Evolutionary conservation across 2,888 invertebrate species (phyloP).

Genomic region (Pachliopta kotzebuea): DNA sequence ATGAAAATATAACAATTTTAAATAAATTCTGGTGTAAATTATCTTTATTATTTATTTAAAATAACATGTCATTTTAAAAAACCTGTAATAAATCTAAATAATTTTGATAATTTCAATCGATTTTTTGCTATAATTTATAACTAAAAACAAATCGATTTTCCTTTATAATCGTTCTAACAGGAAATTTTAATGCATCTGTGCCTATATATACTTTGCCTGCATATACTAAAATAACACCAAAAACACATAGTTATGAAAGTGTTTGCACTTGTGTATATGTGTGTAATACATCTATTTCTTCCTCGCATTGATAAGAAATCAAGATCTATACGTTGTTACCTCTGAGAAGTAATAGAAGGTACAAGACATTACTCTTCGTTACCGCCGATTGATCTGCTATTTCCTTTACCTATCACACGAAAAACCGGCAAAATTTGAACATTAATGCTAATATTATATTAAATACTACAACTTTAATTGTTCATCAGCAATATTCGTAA

Average conservation of each 20-base stretch:
- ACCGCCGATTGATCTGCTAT: background rate
- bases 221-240: background rate
- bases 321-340: background rate
- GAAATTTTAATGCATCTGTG: no score
- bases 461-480: background rate
- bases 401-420: background rate
- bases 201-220: no score
- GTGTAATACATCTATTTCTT: background rate
- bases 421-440: background rate
- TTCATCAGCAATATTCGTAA: background rate
- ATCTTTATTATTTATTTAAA: no score
- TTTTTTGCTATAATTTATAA: no score
- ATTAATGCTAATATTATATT: background rate
- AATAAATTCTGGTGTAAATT: no score
- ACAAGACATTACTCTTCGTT: background rate
- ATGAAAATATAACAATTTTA: no score
- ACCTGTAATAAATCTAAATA: no score
- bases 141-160: no score
- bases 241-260: background rate
- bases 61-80: no score
- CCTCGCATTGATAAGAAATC: background rate
- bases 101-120: no score
- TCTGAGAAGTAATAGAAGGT: background rate
- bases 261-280: background rate
- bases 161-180: no score